These are phyloP conservation scores for Misgurnus anguillicaudatus DNA, from an alignment of 2,113 vertebrate genomes.

Conservation along the genomic window DNA sequence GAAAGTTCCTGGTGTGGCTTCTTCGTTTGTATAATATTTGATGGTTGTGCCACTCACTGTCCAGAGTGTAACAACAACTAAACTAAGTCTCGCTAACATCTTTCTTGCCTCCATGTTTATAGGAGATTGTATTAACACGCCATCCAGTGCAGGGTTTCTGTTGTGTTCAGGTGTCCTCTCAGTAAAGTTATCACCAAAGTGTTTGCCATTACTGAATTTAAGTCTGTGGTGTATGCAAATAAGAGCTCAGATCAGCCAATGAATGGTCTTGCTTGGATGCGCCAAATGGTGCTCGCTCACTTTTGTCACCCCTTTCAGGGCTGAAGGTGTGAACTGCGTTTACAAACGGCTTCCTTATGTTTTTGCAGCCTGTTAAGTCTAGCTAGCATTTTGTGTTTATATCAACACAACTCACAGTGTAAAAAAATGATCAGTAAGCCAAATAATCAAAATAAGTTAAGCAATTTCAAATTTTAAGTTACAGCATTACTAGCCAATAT, in stretches of 20 bases:
- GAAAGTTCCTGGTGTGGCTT: conserved; percentile 65
- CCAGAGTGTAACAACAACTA: conserved; percentile 54
- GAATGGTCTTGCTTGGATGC: conserved; percentile 63
- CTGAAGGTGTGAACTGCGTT: conserved; percentile 37
- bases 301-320: not conserved
- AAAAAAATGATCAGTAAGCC: too few relatives aligned
- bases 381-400: not conserved
- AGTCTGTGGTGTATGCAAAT: conserved; percentile 39
- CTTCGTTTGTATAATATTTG: conserved; percentile 71
- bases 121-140: conserved; percentile 2
- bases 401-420: too few relatives aligned
- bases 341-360: conserved; percentile 36
- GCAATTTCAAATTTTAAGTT: too few relatives aligned
- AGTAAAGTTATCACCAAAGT: conserved; percentile 60
- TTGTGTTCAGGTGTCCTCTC: conserved; percentile 25
- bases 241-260: conserved; percentile 66
- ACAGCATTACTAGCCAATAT: too few relatives aligned
- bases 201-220: conserved; percentile 58
- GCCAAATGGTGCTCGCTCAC: conserved; percentile 63
- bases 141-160: conserved; percentile 5
- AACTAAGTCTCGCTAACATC: conserved; percentile 19
- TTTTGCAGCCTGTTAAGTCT: conserved; percentile 4
- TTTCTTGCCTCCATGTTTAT: conserved; percentile 28
- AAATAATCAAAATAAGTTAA: too few relatives aligned
- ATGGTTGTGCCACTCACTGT: conserved; percentile 59